Evolutionary conservation across 2,113 vertebrate species (phyloP), one percentile per base, ranked within the genome.

Genomic region (Thamnaconus septentrionalis): DNA sequence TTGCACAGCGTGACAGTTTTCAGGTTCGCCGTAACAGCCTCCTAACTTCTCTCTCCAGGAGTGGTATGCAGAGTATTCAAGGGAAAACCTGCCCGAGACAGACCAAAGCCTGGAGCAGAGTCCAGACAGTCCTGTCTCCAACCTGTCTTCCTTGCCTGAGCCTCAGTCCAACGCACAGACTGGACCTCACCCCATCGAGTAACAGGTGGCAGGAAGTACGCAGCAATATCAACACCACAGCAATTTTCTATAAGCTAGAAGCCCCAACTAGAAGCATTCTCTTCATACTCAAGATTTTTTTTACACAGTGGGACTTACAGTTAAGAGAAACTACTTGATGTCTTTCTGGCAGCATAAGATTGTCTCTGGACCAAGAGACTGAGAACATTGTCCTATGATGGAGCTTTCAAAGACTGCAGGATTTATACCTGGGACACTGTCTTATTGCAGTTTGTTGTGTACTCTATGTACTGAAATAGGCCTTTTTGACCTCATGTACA

Each of bases 11-110:
- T 31, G 18, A 31, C 18, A 31, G 18, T 31, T 31, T 31, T 31
- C 18, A 31, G 18, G 18, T 31, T 31, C 18, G 57, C n/a, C 3
- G 64, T 41, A 78, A 51, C 10, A 41, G 7, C 12, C 69, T 8
- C 4, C 9, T 3, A 0, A 12, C 5, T 47, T 71, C 53, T 74
- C 41, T 6, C 69, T 50, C 4, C 66, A 96, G 96, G 96, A 96
- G 79, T 99, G 97, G 96, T 97, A 95, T 44, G 90, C 93, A 63
- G 95, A 98, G 65, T 96, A 94, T 48, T 92, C 95, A 47, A 90
- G 85, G 49, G 88, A 93, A 71, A 93, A 91, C 58, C 90, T 93
- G 56, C 64, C 82, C 18, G 89, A 93, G 53, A 48, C 74, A 3
- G 92, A 91, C 64, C 74, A 77, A 73, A 77, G 63, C 41, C 56